Percentiles rank a stretch among this genome's conserved stretches.
Evolutionary conservation across 2,113 vertebrate genomes (phyloP).

Genomic region (Chitala chitala): DNA sequence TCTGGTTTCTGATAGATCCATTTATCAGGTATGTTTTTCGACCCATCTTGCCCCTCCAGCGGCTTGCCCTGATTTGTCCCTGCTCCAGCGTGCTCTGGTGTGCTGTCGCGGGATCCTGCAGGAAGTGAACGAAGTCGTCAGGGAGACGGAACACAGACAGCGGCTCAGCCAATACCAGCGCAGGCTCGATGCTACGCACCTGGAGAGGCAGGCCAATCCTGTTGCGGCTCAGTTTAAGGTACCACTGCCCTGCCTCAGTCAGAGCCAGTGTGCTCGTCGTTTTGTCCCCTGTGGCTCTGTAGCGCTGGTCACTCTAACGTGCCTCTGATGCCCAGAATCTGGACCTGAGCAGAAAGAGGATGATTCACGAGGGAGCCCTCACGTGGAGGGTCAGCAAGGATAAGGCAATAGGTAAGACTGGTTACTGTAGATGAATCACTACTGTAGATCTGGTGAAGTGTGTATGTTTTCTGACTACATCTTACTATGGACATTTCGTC

Average conservation of each 20-base stretch:
- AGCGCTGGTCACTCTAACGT: background rate
- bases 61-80: conserved; percentile 63
- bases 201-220: conserved; percentile 69
- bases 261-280: background rate
- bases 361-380: conserved; percentile 89
- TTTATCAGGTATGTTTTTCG: conserved; percentile 25
- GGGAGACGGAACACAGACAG: conserved; percentile 75
- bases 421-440: background rate
- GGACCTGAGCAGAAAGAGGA: conserved; percentile 78
- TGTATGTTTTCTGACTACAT: background rate
- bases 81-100: conserved; percentile 69
- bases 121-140: conserved; percentile 77
- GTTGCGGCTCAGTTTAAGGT: conserved; percentile 83
- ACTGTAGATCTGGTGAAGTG: background rate
- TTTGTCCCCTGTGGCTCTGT: background rate
- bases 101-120: conserved; percentile 81
- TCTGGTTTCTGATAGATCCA: background rate
- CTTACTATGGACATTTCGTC: background rate
- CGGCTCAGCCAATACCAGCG: conserved; percentile 80
- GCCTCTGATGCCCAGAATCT: conserved; percentile 62
- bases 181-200: conserved; percentile 69
- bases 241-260: background rate
- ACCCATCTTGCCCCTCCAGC: conserved; percentile 54
- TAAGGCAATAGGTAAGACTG: conserved; percentile 76
- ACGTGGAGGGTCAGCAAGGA: conserved; percentile 86